phyloP scores from a whole-genome alignment of 2,797 vertebrate species.

The Zenarchopterus dispar region DNA sequence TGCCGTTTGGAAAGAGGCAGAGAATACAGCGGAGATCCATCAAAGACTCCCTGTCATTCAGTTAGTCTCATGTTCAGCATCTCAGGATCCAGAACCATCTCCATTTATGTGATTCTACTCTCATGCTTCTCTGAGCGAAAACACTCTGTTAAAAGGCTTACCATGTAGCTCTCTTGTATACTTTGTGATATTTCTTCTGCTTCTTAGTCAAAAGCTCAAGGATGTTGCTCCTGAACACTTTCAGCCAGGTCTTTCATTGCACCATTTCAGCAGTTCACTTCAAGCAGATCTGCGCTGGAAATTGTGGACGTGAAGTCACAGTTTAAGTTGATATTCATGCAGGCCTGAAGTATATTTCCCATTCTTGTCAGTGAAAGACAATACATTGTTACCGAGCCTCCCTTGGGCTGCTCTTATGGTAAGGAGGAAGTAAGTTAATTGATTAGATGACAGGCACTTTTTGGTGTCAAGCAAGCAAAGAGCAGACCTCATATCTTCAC shows the following conservation, averaged over 20 bases:
- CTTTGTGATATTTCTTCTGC: constrained; percentile 12
- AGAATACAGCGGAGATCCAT: constrained; percentile 58
- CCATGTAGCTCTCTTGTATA: constrained; percentile 19
- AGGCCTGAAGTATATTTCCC: constrained; percentile 14
- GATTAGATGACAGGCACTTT: constrained; percentile 66
- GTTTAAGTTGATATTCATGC: constrained; percentile 34
- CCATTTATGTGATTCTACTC: constrained; percentile 19
- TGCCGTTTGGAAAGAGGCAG: constrained; percentile 62
- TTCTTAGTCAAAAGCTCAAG: constrained; percentile 12
- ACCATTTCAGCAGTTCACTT: constrained; percentile 25
- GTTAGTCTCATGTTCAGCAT: constrained; percentile 50
- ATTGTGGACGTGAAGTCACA: constrained; percentile 19
- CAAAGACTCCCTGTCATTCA: constrained; percentile 64
- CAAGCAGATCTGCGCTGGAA: constrained; percentile 15
- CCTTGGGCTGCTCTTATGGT: constrained; percentile 42
- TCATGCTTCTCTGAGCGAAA: constrained; percentile 28
- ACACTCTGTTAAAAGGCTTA: constrained; percentile 35
- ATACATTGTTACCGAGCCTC: constrained; percentile 36
- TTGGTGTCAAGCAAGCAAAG: constrained; percentile 62
- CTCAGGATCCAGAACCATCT: constrained; percentile 37
- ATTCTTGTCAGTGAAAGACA: constrained; percentile 29
- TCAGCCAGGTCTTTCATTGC: too few species aligned
- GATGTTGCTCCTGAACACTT: background rate
- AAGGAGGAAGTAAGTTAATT: constrained; percentile 70
- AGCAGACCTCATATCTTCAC: constrained; percentile 42